Percentiles rank a stretch among this genome's conserved stretches.
Evolutionary conservation across 92 coral and sea anemone genomes (phyloP).

Genomic region (Porites cylindrica): DNA sequence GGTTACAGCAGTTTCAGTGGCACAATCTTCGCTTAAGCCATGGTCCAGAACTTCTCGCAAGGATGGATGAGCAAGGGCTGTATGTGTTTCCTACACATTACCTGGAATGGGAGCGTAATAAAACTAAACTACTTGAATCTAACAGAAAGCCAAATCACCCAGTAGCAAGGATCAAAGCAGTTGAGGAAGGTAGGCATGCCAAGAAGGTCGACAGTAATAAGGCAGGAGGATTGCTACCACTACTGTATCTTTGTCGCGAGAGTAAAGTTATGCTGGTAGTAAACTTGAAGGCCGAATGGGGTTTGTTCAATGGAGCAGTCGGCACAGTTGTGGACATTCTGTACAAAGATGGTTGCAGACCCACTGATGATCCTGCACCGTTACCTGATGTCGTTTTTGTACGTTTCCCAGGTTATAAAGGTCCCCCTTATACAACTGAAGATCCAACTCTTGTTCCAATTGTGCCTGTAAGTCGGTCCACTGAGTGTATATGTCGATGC

Average conservation of each 20-base stretch:
- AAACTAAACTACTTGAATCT: background rate
- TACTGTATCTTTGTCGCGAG: background rate
- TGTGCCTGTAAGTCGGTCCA: constrained; percentile 24
- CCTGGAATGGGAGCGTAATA: too few species aligned
- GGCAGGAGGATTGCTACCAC: too few species aligned
- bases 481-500: constrained; percentile 47
- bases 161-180: background rate
- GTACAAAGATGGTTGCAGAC: constrained; percentile 23
- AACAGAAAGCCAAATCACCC: constrained; percentile 43
- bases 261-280: constrained; percentile 50
- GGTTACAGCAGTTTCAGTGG: constrained; percentile 12
- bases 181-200: constrained; percentile 37
- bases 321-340: constrained; percentile 53
- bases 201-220: constrained; percentile 17
- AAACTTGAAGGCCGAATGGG: constrained; percentile 56
- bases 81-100: too few species aligned
- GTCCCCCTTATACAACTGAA: constrained; percentile 45
- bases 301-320: constrained; percentile 61
- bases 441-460: constrained; percentile 49
- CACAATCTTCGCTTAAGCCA: constrained; percentile 21
- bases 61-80: too few species aligned
- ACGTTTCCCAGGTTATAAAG: constrained; percentile 48
- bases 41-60: constrained; percentile 1
- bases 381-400: constrained; percentile 47
- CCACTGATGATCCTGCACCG: constrained; percentile 17